Evolutionary conservation across 2,888 invertebrate genomes (phyloP), one percentile per base, ranked within the genome.

Genomic region (Seira ritae): DNA sequence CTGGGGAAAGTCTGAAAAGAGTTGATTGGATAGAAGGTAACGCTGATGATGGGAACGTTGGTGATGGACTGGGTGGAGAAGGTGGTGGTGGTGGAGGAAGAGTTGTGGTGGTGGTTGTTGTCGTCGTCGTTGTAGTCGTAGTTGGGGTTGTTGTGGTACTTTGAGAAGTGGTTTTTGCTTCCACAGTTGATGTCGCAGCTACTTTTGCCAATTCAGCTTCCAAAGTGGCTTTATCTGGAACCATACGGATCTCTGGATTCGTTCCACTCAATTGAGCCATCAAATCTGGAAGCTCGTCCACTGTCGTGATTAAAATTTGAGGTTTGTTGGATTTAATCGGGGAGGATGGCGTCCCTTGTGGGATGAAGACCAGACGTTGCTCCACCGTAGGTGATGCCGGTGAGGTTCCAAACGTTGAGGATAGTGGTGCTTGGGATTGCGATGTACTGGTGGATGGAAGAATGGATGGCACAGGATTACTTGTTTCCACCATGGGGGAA

Each of bases 231-330:
- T 72, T 76, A 50, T 84, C 84, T 0, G 80, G 71, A 23, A 84
- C 80, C 84, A 84, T 84, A 31, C 84, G 46, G 15, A 84, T 75
- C 69, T 84, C 84, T 6, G 80, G 80, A 23, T 74, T 80, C 0
- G 84, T 73, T 4, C 79, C 79, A 55, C 84, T 82, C 62, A 86
- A 50, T 62, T 86, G 85, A 6, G 85, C 76, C 86, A 84, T 82
- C 50, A 86, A 66, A 60, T 86, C 86, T n/a, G 84, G 85, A 23
- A 87, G 68, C 12, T 84, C 77, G 12, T 84, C 81, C 6, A 81
- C 78, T 1, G 84, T 84, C 4, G 84, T 84, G 20, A 84, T 80
- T n/a, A 80, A 55, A 17, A 84, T 80, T 46, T 81, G 72, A 4
- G 78, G 70, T 12, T 77, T 69, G 50, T 42, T 66, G 22, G 77